Evolutionary conservation across 2,888 invertebrate species (phyloP), one percentile per base, ranked within the genome.

Genomic region (Euzetes globulus): DNA sequence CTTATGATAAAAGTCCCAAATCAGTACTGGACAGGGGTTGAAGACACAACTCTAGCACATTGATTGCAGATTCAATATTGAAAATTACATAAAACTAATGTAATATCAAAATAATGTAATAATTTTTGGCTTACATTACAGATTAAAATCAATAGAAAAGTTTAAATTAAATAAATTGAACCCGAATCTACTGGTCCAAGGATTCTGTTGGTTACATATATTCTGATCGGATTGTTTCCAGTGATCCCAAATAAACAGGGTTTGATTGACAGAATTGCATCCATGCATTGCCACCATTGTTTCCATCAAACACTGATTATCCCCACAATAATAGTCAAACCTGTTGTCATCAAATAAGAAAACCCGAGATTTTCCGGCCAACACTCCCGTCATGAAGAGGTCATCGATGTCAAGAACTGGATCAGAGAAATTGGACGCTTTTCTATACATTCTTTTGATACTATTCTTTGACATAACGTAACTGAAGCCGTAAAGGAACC

Each of bases 341-440:
- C 11, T n/a, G 15, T 47, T 25, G 6, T 45, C 15, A 15, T 41
- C 3, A 25, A 1, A 47, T 22, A 70, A 4, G 0, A 29, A 22
- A 22, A 74, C 71, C 27, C 45, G 13, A 3, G 71, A 37, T 17
- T 58, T 22, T 19, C 71, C 37, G 17, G 74, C 74, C 27, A 74
- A 55, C 52, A 74, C 71, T 5, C 74, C 74, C 15, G 74, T 74
- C 19, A 74, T 71, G 19, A 74, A 74, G 1, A 74, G 71, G 71
- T 74, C 74, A n/a, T 74, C 74, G 41, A 74, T 74, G 29, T 74
- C 74, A 1, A 74, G 63, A 3, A 74, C 71, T 17, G 71, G 71
- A 25, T 41, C 71, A 1, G 71, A 27, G 45, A 71, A 74, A 11
- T 71, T 71, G 4, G 22, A 17, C 2, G 55, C 29, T 1, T 58